These are phyloP conservation scores for Arbacia lixula DNA, from an alignment of 53 echinoderm and acorn worm genomes.

Conservation along the genomic window DNA sequence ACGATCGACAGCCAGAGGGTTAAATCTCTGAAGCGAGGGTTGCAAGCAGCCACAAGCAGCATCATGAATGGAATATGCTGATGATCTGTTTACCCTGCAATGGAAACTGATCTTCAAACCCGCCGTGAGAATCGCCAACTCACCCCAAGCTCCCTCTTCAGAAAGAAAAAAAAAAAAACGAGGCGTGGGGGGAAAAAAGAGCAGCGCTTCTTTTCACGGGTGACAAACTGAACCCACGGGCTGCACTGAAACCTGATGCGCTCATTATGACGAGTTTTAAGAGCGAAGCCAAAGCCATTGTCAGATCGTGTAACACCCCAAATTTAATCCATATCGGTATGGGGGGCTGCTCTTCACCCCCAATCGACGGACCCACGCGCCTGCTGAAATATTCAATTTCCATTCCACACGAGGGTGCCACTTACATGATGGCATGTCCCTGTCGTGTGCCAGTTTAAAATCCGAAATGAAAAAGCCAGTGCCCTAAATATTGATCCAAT, in stretches of 20 bases:
- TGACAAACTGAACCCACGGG: neutral
- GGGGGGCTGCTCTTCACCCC: constrained; percentile 1
- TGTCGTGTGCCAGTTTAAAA: constrained; percentile 13
- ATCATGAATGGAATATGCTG: constrained; percentile 1
- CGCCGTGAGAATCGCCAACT: no score
- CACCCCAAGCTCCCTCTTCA: neutral
- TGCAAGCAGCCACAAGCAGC: no score
- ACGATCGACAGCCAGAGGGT: no score
- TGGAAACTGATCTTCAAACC: constrained; percentile 23
- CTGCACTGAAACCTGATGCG: constrained; percentile 19
- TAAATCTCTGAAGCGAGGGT: no score
- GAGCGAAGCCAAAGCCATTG: constrained; percentile 40
- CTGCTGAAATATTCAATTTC: constrained; percentile 20
- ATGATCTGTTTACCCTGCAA: constrained; percentile 38
- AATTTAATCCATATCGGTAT: constrained; percentile 54
- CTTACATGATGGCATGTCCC: constrained; percentile 40
- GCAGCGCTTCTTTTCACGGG: neutral
- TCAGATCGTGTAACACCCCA: constrained; percentile 42
- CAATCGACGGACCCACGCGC: neutral
- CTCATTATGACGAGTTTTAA: constrained; percentile 33
- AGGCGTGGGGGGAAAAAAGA: neutral
- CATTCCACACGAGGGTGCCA: neutral
- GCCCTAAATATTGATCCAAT: constrained; percentile 40
- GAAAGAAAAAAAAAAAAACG: no score
- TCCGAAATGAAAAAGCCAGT: neutral